Evolutionary conservation across 2,888 invertebrate species (phyloP).

Genomic region (Protodeltote pygarga): DNA sequence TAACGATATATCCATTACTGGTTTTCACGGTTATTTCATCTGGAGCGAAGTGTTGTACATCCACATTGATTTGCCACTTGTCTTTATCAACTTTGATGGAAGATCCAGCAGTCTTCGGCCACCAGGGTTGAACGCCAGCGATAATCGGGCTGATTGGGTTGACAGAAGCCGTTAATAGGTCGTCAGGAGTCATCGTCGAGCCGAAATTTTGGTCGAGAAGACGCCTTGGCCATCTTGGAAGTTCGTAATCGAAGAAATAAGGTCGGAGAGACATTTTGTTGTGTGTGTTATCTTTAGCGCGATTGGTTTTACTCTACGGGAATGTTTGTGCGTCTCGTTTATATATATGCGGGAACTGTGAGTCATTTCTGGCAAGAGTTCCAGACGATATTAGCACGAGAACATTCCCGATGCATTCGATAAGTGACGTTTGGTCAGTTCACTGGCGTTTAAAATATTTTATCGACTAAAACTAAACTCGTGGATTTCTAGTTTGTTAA

Average conservation of each 20-base stretch:
- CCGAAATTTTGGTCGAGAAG: slow-evolving; percentile 81
- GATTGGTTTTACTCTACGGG: slow-evolving; percentile 48
- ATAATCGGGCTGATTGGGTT: slow-evolving; percentile 63
- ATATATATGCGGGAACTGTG: slow-evolving; percentile 35
- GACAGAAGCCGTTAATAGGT: slow-evolving; percentile 64
- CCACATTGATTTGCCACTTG: slow-evolving; percentile 89
- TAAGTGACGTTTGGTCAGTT: slow-evolving; percentile 16
- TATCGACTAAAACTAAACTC: too few relatives aligned
- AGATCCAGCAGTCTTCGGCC: slow-evolving; percentile 76
- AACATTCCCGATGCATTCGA: slow-evolving; percentile 57
- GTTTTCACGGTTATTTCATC: slow-evolving; percentile 92
- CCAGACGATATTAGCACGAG: slow-evolving; percentile 48
- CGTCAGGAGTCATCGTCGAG: slow-evolving; percentile 74
- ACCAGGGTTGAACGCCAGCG: slow-evolving; percentile 68
- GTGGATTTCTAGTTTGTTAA: too few relatives aligned
- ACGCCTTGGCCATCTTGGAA: slow-evolving; percentile 71
- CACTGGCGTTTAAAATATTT: too few relatives aligned
- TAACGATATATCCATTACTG: slow-evolving; percentile 88
- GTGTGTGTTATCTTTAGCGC: slow-evolving; percentile 33
- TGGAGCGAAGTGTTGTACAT: slow-evolving; percentile 92
- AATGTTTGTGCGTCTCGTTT: slow-evolving; percentile 18
- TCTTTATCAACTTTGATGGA: slow-evolving; percentile 84
- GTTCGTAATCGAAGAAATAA: slow-evolving; percentile 71
- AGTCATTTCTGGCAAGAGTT: slow-evolving; percentile 44
- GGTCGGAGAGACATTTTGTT: slow-evolving; percentile 74